Evolutionary conservation across 1,140 invertebrate species (phyloP), one percentile per base, ranked within the genome.

Genomic region (Drosophila lacertosa): DNA sequence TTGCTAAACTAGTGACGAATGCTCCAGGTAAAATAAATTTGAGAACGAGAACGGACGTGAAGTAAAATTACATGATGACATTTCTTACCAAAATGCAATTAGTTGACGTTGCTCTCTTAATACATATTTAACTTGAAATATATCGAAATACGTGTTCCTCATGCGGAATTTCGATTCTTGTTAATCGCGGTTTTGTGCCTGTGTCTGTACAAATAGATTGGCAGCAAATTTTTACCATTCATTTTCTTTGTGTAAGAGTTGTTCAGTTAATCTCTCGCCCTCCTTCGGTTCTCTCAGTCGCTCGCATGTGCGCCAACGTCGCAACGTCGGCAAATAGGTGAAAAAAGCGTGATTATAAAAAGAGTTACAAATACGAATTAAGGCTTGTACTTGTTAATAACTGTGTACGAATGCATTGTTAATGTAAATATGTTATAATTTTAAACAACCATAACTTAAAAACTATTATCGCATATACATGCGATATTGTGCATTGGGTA

Each of bases 1-100:
- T 51, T 62, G 13, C 11, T 22, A 44, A 22, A 24, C 24, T 37
- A 7, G 45, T 47, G 44, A 20, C 68, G 58, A 59, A 72, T 78
- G 79, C 57, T 68, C 35, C 66, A 84, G 79, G 75, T 84, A 84
- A 83, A 51, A 40, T 20, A 10, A 13, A 33, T 33, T 20, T 50
- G 4, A 48, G 33, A 63, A 65, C 22, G 45, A 54, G 15, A 20
- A 57, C 57, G 58, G 18, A 44, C 40, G 20, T 66, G 10, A 82
- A 74, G 40, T 50, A 67, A 74, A 75, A 79, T 83, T 84, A 83
- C 71, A 82, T 82, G 65, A 80, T 80, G 79, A 71, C 62, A 83
- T 60, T 48, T 73, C 3, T 37, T 51, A 73, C 57, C 42, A 47
- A 35, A 58, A 71, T 65, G 51, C 53, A 71, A 65, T 48, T 35